Conservation (phyloP, 2,888 invertebrate species). For the Patella caerulea region DNA sequence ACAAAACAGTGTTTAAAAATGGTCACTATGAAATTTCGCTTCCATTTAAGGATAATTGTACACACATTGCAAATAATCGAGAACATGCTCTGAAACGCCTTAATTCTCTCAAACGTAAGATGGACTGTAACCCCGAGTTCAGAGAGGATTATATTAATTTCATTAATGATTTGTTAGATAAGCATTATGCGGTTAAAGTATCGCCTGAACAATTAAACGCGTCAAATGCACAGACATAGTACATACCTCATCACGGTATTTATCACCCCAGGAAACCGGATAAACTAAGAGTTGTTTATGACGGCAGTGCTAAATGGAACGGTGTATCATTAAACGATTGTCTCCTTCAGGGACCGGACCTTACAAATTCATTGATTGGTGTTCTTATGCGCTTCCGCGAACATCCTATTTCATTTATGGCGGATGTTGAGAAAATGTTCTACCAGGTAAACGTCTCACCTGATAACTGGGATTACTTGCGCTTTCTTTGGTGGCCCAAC, state of each 20-base stretch:
- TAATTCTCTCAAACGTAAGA: background rate
- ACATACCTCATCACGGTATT: slow-evolving; percentile 25
- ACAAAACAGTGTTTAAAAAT: slow-evolving; percentile 1
- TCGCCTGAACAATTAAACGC: background rate
- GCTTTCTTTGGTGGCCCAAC: slow-evolving; percentile 24
- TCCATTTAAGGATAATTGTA: slow-evolving; percentile 10
- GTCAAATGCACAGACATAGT: slow-evolving; percentile 18
- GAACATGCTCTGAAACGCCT: background rate
- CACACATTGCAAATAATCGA: background rate
- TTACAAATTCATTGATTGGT: slow-evolving; percentile 23
- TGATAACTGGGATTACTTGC: slow-evolving; percentile 16
- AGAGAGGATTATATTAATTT: slow-evolving; percentile 20
- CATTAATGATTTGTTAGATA: slow-evolving; percentile 13
- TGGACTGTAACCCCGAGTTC: slow-evolving; percentile 5
- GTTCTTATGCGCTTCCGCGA: slow-evolving; percentile 18
- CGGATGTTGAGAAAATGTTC: slow-evolving; percentile 27
- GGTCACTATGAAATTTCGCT: slow-evolving; percentile 25
- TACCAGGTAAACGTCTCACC: slow-evolving; percentile 19
- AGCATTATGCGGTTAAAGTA: slow-evolving; percentile 11
- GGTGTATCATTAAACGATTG: slow-evolving; percentile 19
- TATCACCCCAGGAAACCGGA: slow-evolving; percentile 31
- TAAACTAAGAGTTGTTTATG: slow-evolving; percentile 18
- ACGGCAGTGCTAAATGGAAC: slow-evolving; percentile 18
- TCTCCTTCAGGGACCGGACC: slow-evolving; percentile 26
- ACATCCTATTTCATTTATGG: slow-evolving; percentile 24